Evolutionary conservation across 2,113 vertebrate species (phyloP).

Genomic region (Micronisus gabar): DNA sequence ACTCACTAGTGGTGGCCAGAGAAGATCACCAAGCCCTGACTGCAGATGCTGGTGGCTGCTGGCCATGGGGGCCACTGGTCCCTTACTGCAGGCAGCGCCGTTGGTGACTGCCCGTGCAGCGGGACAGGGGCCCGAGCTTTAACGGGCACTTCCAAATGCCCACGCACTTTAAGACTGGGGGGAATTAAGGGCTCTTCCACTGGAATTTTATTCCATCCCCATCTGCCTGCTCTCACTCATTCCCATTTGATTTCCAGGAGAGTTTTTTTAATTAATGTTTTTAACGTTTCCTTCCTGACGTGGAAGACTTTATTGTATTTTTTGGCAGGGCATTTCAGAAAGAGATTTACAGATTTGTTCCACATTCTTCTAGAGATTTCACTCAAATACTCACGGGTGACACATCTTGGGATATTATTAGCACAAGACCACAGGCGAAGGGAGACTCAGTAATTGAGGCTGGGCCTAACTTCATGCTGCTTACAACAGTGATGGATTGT

Average conservation of each 20-base stretch:
- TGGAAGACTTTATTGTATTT: background rate
- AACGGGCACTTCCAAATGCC: background rate
- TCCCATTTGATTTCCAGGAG: background rate
- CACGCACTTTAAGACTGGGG: background rate
- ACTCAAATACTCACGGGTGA: background rate
- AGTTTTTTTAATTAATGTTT: constrained; percentile 35
- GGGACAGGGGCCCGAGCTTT: background rate
- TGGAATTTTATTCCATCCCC: background rate
- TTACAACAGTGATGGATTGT: constrained; percentile 57
- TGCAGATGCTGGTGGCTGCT: background rate
- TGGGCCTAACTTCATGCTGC: constrained; percentile 14
- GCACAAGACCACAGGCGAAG: background rate
- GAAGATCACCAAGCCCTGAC: background rate
- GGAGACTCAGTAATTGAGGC: background rate
- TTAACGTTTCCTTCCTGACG: background rate
- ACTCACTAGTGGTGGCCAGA: background rate
- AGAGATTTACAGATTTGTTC: constrained; percentile 35
- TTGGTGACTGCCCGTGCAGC: background rate
- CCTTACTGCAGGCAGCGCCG: background rate
- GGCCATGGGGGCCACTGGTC: rapidly evolving
- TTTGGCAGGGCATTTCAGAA: background rate
- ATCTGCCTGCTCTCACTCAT: background rate
- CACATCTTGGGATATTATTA: background rate
- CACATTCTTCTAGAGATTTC: constrained; percentile 40
- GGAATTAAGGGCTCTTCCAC: background rate